phyloP scores from a whole-genome alignment of 2,113 vertebrate genomes.

The Eulemur rufifrons region DNA sequence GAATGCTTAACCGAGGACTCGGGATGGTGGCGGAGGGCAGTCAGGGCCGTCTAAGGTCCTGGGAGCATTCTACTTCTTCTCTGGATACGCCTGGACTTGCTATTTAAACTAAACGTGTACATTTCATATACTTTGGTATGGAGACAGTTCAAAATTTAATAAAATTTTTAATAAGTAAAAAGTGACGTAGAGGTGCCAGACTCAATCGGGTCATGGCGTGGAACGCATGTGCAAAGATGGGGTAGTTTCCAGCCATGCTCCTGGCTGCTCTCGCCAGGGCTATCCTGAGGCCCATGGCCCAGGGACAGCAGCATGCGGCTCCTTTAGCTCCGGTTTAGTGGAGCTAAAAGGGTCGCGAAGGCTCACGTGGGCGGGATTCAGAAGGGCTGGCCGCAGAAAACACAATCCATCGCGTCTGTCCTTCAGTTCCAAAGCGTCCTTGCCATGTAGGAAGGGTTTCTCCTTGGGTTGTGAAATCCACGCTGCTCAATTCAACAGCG shows the following conservation, averaged over 20 bases:
- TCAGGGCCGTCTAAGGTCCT: not conserved
- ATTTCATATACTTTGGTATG: not conserved
- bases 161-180: not conserved
- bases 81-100: not conserved
- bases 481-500: not conserved
- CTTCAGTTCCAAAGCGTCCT: not conserved
- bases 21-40: not conserved
- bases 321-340: not conserved
- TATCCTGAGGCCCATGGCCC: not conserved
- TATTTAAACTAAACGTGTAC: not conserved
- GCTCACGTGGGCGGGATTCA: fast-evolving
- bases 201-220: not conserved
- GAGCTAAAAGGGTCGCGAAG: not conserved
- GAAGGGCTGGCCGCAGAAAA: not conserved
- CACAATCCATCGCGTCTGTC: not conserved
- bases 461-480: not conserved
- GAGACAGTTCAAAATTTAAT: not conserved
- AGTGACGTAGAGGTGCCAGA: not conserved
- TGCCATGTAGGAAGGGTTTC: not conserved
- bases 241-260: fast-evolving
- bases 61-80: not conserved
- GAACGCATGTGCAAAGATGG: fast-evolving
- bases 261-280: fast-evolving
- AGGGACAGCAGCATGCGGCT: not conserved
- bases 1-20: not conserved